Percentiles rank a stretch among this genome's conserved stretches.
These are phyloP conservation scores for Phenganax marumi DNA, from an alignment of 92 coral and sea anemone genomes.

Conservation along the genomic window DNA sequence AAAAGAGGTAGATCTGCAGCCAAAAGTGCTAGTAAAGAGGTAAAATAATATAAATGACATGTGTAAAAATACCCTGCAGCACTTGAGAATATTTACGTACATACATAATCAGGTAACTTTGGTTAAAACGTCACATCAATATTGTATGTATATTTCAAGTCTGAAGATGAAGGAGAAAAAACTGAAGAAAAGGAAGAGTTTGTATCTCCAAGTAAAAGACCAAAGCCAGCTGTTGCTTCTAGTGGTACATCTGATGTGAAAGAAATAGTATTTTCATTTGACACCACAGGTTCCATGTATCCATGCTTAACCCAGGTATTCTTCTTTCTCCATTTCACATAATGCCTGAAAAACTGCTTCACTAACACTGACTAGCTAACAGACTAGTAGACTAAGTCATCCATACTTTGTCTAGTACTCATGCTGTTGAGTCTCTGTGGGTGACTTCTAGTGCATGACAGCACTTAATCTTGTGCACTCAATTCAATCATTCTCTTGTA, in stretches of 20 bases:
- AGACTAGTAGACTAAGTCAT: too few relatives aligned
- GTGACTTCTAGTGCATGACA: too few relatives aligned
- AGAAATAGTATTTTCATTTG: constrained; percentile 95
- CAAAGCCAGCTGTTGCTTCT: constrained; percentile 63
- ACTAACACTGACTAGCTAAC: background rate
- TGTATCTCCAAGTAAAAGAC: constrained; percentile 62
- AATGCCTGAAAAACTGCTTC: background rate
- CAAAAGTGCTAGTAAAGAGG: constrained; percentile 3
- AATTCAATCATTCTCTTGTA: too few relatives aligned
- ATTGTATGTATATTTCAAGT: too few relatives aligned
- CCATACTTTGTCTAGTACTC: too few relatives aligned
- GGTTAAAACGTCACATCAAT: too few relatives aligned
- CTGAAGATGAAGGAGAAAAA: constrained; percentile 32
- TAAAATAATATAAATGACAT: background rate
- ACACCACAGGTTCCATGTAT: constrained; percentile 99
- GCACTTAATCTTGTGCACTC: too few relatives aligned
- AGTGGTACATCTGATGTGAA: constrained; percentile 62
- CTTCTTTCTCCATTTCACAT: background rate
- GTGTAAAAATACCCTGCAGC: too few relatives aligned
- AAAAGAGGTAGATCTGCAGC: constrained; percentile 18
- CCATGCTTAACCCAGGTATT: constrained; percentile 93
- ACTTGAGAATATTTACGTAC: too few relatives aligned
- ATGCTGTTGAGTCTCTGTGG: too few relatives aligned
- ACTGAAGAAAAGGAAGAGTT: constrained; percentile 53
- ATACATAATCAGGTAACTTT: background rate